These are phyloP conservation scores for Drosophila athabasca DNA, from an alignment of 1,140 invertebrate species.

Conservation along the genomic window DNA sequence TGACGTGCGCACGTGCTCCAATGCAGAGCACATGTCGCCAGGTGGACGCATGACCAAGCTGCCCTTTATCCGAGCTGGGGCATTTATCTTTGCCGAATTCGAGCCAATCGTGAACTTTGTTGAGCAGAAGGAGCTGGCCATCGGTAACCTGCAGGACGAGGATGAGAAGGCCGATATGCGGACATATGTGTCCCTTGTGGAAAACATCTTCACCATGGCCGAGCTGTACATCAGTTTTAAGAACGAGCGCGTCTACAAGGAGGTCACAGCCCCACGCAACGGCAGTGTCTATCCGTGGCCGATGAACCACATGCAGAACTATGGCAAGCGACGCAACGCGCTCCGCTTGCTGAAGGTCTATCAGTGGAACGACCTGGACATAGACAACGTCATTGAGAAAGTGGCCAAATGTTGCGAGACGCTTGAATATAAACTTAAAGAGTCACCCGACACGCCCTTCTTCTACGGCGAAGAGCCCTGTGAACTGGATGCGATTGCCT, in stretches of 20 bases:
- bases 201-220: constrained; percentile 93
- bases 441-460: constrained; percentile 87
- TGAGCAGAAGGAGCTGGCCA: constrained; percentile 90
- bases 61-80: constrained; percentile 95
- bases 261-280: constrained; percentile 93
- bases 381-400: constrained; percentile 92
- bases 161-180: constrained; percentile 95
- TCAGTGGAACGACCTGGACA: constrained; percentile 91
- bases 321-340: constrained; percentile 90
- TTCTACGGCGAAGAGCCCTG: constrained; percentile 94
- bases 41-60: constrained; percentile 89
- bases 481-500: constrained; percentile 97
- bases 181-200: constrained; percentile 95
- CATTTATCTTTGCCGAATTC: constrained; percentile 94
- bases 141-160: constrained; percentile 89
- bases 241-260: constrained; percentile 90
- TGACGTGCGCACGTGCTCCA: constrained; percentile 90
- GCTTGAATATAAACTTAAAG: constrained; percentile 91
- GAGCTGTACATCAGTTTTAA: constrained; percentile 95
- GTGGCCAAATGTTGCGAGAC: constrained; percentile 90
- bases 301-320: constrained; percentile 92
- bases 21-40: constrained; percentile 98
- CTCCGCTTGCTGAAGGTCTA: constrained; percentile 89
- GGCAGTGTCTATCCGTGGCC: constrained; percentile 97
- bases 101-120: constrained; percentile 96